A percentile compares a stretch with the other conserved stretches of the same genome.
These are phyloP conservation scores for Ctenoplectra terminalis DNA, from an alignment of 1,140 invertebrate genomes.

Conservation along the genomic window DNA sequence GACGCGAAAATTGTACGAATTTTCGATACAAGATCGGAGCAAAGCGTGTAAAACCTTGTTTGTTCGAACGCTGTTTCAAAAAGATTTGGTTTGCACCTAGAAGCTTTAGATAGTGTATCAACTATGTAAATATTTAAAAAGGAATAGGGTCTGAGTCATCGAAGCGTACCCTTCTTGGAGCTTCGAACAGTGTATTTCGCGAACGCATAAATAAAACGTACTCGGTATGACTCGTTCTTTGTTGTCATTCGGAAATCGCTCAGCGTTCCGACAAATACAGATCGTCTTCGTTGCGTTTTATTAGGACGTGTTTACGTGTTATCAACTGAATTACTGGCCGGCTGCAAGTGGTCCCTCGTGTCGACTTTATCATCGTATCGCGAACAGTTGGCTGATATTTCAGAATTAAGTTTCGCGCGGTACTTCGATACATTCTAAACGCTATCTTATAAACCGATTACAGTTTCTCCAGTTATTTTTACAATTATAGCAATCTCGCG, in stretches of 20 bases:
- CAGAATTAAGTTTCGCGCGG: slow-evolving; percentile 7
- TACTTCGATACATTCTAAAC: neutral
- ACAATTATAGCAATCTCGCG: too few relatives aligned
- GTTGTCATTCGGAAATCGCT: slow-evolving; percentile 16
- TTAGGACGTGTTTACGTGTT: slow-evolving; percentile 26
- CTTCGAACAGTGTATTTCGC: neutral
- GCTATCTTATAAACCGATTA: too few relatives aligned
- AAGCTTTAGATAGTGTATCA: neutral
- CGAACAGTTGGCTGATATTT: slow-evolving; percentile 13
- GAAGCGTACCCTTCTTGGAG: neutral
- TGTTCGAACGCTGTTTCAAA: neutral
- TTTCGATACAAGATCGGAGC: too few relatives aligned
- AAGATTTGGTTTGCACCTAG: neutral
- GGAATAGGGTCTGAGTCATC: neutral
- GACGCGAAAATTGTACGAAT: neutral
- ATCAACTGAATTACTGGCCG: slow-evolving; percentile 41
- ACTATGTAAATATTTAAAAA: slow-evolving; percentile 17
- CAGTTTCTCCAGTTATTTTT: too few relatives aligned
- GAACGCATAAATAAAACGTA: neutral
- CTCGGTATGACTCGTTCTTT: neutral
- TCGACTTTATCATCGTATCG: slow-evolving; percentile 26
- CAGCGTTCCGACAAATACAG: neutral
- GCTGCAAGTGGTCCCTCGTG: slow-evolving; percentile 30
- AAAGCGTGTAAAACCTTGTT: neutral
- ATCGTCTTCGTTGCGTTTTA: neutral